Evolutionary conservation across 2,888 invertebrate genomes (phyloP).

Genomic region (Heteromurus nitidus): DNA sequence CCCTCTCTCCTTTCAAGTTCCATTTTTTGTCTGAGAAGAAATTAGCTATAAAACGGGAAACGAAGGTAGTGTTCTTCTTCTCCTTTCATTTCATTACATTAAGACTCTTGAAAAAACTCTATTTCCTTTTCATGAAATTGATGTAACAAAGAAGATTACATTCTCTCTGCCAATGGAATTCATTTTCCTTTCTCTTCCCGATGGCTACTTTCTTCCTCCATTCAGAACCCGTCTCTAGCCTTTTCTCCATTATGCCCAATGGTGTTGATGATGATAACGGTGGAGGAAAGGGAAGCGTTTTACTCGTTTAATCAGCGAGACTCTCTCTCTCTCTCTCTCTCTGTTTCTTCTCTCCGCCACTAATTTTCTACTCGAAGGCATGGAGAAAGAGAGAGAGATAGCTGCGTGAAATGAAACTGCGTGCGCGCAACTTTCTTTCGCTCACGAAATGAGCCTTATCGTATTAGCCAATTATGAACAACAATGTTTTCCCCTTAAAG

Average conservation of each 20-base stretch:
- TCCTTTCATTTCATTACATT: conserved; percentile 55
- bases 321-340: too few species aligned
- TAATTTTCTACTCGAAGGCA: conserved; percentile 1
- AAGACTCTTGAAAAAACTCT: conserved; percentile 18
- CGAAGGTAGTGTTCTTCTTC: conserved; percentile 29
- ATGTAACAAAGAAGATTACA: too few species aligned
- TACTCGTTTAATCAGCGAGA: conserved; percentile 45
- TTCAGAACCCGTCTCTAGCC: too few species aligned
- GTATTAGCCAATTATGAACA: conserved; percentile 54
- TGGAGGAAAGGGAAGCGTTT: neutral
- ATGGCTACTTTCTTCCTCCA: conserved; percentile 37
- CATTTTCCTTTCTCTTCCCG: conserved; percentile 54
- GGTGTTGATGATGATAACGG: conserved; percentile 34
- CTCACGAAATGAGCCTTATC: too few species aligned
- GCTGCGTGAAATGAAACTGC: too few species aligned
- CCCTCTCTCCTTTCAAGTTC: conserved; percentile 20
- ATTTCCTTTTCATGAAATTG: neutral
- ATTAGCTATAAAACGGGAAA: conserved; percentile 61
- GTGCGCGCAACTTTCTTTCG: neutral
- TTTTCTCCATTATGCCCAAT: conserved; percentile 29
- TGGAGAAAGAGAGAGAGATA: conserved; percentile 3
- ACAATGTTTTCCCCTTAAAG: neutral
- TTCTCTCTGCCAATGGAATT: too few species aligned
- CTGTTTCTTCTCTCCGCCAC: too few species aligned
- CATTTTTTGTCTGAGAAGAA: conserved; percentile 49